These are phyloP conservation scores for Bolborhynchus lineola DNA, from an alignment of 2,113 vertebrate species.

Conservation along the genomic window DNA sequence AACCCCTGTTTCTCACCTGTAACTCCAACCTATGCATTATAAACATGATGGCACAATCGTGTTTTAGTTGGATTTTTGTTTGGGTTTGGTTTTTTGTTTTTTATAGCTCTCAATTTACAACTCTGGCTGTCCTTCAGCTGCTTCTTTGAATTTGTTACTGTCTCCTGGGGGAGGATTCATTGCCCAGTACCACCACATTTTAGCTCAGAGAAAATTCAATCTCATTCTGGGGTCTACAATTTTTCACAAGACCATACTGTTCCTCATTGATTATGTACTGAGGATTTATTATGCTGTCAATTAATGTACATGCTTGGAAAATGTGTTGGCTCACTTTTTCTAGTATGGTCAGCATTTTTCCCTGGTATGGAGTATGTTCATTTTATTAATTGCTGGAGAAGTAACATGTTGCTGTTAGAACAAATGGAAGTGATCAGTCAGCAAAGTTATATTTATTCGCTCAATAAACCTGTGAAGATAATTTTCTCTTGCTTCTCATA, in stretches of 20 bases:
- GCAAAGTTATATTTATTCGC: neutral
- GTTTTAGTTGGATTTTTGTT: conserved; percentile 32
- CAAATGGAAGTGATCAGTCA: neutral
- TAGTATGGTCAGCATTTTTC: neutral
- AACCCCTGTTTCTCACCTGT: conserved; percentile 67
- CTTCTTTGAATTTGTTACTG: conserved; percentile 46
- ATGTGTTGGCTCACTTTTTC: conserved; percentile 40
- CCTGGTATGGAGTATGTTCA: neutral
- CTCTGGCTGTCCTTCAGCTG: conserved; percentile 70
- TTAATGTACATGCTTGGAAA: conserved; percentile 47
- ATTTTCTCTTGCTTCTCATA: neutral
- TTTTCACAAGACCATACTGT: conserved; percentile 60
- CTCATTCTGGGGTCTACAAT: conserved; percentile 43
- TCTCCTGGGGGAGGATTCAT: conserved; percentile 65
- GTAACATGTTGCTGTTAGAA: neutral
- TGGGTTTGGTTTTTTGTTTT: conserved; percentile 74
- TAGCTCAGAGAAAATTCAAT: conserved; percentile 57
- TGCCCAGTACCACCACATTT: conserved; percentile 51
- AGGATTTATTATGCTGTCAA: conserved; percentile 76
- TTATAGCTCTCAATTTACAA: conserved; percentile 71
- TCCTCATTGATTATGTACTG: conserved; percentile 68
- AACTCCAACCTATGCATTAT: conserved; percentile 70
- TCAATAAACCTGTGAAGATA: neutral
- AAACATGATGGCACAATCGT: conserved; percentile 61
- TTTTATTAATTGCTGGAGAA: conserved; percentile 13